Evolutionary conservation across 2,888 invertebrate species (phyloP).

Genomic region (Carpatolechia fugitivella): DNA sequence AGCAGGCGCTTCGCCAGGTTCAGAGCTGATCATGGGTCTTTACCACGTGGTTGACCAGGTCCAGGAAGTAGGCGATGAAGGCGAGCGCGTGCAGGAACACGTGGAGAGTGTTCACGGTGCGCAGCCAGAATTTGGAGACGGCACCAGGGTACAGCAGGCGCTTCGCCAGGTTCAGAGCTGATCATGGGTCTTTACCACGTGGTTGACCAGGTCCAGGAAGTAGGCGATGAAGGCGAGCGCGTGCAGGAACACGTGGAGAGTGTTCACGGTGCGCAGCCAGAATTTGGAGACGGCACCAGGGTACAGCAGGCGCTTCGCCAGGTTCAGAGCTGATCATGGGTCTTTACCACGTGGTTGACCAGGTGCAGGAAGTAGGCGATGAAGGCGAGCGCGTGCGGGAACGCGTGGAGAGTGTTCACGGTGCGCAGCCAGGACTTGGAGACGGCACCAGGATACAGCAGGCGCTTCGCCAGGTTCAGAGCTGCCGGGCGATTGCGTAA

Average conservation of each 20-base stretch:
- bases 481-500: too few relatives aligned
- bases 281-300: slow-evolving; percentile 77
- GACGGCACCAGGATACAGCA: slow-evolving; percentile 76
- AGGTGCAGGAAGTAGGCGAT: slow-evolving; percentile 74
- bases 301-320: slow-evolving; percentile 74
- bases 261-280: slow-evolving; percentile 80
- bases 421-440: slow-evolving; percentile 80
- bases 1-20: slow-evolving; percentile 71
- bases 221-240: slow-evolving; percentile 78
- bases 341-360: slow-evolving; percentile 59
- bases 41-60: slow-evolving; percentile 61
- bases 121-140: slow-evolving; percentile 79
- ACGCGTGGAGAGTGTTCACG: slow-evolving; percentile 78
- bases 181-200: slow-evolving; percentile 52
- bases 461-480: slow-evolving; percentile 73
- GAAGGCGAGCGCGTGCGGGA: slow-evolving; percentile 78
- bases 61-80: slow-evolving; percentile 74
- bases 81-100: slow-evolving; percentile 79
- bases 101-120: slow-evolving; percentile 78
- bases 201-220: slow-evolving; percentile 64
- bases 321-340: too few relatives aligned
- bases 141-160: slow-evolving; percentile 76
- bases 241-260: slow-evolving; percentile 78
- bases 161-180: too few relatives aligned
- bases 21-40: slow-evolving; percentile 39